Base-by-base conservation (phyloP, 1,140 invertebrate genomes). In the Drosophila yakuba region DNA sequence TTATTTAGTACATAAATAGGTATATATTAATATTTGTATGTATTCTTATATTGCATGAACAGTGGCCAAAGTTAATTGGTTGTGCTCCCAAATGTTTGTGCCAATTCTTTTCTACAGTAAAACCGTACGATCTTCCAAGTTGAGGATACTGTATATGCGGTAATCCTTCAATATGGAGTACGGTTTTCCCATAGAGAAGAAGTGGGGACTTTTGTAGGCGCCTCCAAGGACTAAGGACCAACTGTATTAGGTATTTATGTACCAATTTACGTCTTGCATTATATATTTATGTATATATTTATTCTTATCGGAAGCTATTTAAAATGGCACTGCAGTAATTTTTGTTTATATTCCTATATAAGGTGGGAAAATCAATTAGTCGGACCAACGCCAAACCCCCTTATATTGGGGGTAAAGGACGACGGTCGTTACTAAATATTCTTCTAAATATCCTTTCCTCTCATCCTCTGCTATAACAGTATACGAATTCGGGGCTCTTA, bases 321-420 rank as follows among this genome's bases (percentile, higher is more conserved):
- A 90, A 91, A 91, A 91, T 91, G 90, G 90, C 90, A 91, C 90
- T 91, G 90, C 90, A 91, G 90, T 91, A 91, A 82, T 85, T 80
- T 76, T 69, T 77, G 63, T 78, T 71, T 88, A 88, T 88, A 88
- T 88, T 88, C 79, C 79, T 86, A 84, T 88, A 74, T 91, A 91
- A 91, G 90, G 90, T 91, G 90, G 90, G 90, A 91, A 91, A 91
- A 90, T 89, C 90, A 91, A 91, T 91, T 91, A 88, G 90, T 90
- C 60, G 50, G 74, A 61, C n/a, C 36, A 35, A 12, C 36, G 10
- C 6, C 11, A 15, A 52, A 15, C 36, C 15, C 10, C 44, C 35
- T 7, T 7, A 4, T 25, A n/a, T 38, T 32, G 32, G 32, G 32
- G 2, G 10, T 20, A 11, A 23, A 20, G 36, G 63, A 17, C n/a